Evolutionary conservation across 2,113 vertebrate species (phyloP).

Genomic region (Bubo blakistoni): DNA sequence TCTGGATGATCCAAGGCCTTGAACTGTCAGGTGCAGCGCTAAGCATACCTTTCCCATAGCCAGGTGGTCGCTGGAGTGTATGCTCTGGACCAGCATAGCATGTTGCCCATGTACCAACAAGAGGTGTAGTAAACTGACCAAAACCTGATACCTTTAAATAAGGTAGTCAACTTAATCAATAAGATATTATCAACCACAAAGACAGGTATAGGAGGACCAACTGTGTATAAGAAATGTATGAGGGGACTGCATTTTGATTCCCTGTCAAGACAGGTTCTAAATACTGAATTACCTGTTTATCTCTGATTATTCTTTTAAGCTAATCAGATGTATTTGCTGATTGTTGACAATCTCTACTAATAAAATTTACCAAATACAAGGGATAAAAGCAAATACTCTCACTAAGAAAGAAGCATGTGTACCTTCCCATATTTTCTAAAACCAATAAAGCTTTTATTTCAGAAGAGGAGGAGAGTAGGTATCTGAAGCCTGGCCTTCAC

Average conservation of each 20-base stretch:
- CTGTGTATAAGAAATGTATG: background rate
- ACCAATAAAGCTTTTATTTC: background rate
- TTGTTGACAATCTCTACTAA: background rate
- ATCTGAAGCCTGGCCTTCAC: background rate
- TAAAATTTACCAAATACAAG: background rate
- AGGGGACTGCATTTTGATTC: background rate
- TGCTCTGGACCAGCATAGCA: background rate
- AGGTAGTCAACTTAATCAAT: background rate
- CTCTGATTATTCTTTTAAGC: background rate
- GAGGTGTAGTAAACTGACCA: background rate
- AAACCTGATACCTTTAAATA: background rate
- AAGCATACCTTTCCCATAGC: background rate
- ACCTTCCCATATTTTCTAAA: background rate
- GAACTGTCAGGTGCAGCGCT: background rate
- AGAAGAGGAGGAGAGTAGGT: background rate
- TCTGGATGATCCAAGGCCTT: background rate
- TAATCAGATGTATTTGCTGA: background rate
- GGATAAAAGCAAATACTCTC: background rate
- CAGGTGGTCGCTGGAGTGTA: background rate
- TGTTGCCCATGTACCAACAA: background rate
- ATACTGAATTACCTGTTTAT: background rate
- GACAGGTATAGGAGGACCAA: background rate
- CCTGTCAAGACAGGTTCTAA: background rate
- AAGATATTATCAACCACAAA: background rate
- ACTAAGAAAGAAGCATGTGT: background rate